These are phyloP conservation scores for Aporophyla nigra DNA, from an alignment of 2,888 invertebrate genomes.

Conservation along the genomic window DNA sequence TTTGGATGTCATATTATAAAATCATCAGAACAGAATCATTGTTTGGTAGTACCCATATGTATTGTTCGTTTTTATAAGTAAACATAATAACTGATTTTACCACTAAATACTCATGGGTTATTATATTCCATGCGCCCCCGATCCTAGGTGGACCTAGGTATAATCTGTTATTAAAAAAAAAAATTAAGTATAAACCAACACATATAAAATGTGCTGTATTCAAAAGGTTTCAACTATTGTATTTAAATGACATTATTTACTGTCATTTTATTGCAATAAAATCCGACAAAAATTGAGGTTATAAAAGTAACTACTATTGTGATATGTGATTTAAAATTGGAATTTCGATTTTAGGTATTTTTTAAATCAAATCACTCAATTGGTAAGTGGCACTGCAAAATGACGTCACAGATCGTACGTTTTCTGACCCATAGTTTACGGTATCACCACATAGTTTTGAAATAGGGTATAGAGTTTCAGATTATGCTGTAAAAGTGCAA, in stretches of 20 bases:
- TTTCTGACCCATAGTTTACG: not conserved
- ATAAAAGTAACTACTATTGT: not conserved
- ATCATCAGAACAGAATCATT: not conserved
- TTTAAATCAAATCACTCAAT: not conserved
- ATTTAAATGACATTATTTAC: not conserved
- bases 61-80: not conserved
- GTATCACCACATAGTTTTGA: not conserved
- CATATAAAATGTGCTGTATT: not conserved
- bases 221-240: not conserved
- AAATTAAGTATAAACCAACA: not conserved
- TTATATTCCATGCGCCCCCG: not conserved
- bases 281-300: not conserved
- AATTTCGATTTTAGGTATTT: not conserved
- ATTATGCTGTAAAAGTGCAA: not conserved
- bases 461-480: not conserved
- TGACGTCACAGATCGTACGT: not conserved
- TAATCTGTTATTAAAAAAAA: not conserved
- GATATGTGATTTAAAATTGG: not conserved
- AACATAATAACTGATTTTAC: not conserved
- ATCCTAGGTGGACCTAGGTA: not conserved
- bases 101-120: not conserved
- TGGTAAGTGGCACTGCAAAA: not conserved
- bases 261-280: not conserved
- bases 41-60: not conserved
- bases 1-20: not conserved